Conservation (phyloP, 1,140 invertebrate genomes). For the Tigriopus japonicus region DNA sequence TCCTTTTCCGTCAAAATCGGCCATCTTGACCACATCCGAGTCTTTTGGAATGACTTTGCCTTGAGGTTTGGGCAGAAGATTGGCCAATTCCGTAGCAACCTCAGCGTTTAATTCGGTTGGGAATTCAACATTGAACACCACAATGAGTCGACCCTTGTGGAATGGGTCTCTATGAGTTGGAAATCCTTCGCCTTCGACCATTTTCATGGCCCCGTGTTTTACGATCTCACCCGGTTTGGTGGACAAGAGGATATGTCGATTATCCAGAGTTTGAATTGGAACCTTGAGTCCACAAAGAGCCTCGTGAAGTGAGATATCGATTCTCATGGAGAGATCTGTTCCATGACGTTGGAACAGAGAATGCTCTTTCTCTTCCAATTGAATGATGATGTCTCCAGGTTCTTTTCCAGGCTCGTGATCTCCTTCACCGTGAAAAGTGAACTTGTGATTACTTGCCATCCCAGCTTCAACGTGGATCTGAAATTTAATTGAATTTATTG, state of each 20-base stretch:
- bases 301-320: conserved; percentile 31
- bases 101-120: conserved; percentile 53
- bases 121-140: conserved; percentile 86
- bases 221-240: conserved; percentile 23
- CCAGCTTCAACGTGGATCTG: conserved; percentile 33
- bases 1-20: background rate
- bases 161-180: conserved; percentile 81
- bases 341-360: conserved; percentile 29
- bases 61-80: conserved; percentile 45
- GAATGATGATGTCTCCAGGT: conserved; percentile 36
- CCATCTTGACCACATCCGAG: background rate
- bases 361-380: conserved; percentile 36
- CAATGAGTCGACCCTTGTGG: conserved; percentile 79
- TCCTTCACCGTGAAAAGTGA: conserved; percentile 34
- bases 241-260: conserved; percentile 29
- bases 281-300: conserved; percentile 40
- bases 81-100: conserved; percentile 54
- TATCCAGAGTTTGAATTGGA: conserved; percentile 36
- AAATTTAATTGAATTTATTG: too few relatives aligned
- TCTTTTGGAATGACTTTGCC: background rate
- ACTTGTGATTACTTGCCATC: conserved; percentile 35
- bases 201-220: conserved; percentile 28
- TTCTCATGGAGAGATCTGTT: conserved; percentile 30
- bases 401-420: conserved; percentile 36
- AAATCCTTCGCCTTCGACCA: conserved; percentile 36